Conservation (phyloP, 2,797 vertebrate species). For the Lepidocolaptes lacrymiger region DNA sequence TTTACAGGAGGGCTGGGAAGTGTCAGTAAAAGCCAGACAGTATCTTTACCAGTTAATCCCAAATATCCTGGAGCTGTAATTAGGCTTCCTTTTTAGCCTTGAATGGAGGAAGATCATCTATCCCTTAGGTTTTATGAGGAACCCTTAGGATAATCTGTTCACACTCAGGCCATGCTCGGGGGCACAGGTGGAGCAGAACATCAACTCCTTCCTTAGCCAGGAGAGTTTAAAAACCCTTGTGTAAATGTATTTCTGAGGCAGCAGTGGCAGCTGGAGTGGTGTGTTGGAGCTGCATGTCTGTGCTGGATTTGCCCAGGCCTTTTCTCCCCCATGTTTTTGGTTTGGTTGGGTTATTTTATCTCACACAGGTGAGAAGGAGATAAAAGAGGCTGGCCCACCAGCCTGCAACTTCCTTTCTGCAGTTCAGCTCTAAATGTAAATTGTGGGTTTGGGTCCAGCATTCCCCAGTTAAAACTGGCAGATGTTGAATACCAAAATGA, state of each 20-base stretch:
- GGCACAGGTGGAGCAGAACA: background rate
- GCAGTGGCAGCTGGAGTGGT: background rate
- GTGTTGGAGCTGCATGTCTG: background rate
- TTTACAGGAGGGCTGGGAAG: background rate
- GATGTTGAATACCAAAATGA: background rate
- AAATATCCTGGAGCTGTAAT: background rate
- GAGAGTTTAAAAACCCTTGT: background rate
- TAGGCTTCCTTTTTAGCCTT: background rate
- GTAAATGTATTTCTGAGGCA: background rate
- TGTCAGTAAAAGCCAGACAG: background rate
- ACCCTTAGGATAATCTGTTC: background rate
- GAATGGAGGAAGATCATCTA: background rate
- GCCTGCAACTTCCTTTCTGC: background rate
- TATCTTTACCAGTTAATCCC: background rate
- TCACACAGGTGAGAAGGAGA: background rate
- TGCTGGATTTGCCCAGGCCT: background rate
- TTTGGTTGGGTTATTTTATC: background rate
- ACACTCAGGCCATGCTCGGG: rapidly evolving
- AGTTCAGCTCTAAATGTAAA: background rate
- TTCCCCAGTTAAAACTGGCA: background rate
- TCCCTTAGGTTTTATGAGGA: background rate
- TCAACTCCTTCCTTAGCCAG: background rate
- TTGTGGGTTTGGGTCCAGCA: background rate
- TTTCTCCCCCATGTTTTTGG: background rate
- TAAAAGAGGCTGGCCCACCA: background rate